Base-by-base conservation (phyloP, 2,888 invertebrate species). In the Andrena marginata region DNA sequence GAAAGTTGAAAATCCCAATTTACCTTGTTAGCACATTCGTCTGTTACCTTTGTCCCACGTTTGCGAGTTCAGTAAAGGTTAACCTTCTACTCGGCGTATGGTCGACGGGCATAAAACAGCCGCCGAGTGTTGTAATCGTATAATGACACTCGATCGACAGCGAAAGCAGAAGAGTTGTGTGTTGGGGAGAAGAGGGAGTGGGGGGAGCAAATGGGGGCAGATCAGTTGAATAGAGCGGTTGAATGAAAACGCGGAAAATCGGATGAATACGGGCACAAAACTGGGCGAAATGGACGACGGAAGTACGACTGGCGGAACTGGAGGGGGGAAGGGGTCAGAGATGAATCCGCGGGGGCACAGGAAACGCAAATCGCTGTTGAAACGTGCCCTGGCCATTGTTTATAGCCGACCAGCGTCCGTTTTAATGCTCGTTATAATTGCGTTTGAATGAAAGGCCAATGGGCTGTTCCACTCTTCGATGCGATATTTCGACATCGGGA, bases 391-490 rank as follows among this genome's bases (percentile, higher is more conserved):
- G 26, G 8, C 65, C 80, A 75, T 80, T 80, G 75, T 82, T 82
- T 75, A 71, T 82, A 42, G n/a, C 56, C 6, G 51, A 31, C 20
- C 13, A 29, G 69, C 64, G 33, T 74, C 80, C 82, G 80, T 75
- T 82, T 71, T 80, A 80, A 80, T 67, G 65, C 62, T 23, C 35
- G 65, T 63, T 64, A 82, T 80, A 80, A 82, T 82, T 80, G 67
- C 62, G 8, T 7, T 4, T 33, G 31, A 62, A 62, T 62, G 80
- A 62, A 80, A 70, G 65, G 80, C 80, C 80, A 13, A 74, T 69
- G 74, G 62, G 48, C 10, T 56, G 56, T 26, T 60, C 31, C 70
- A 71, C 60, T 70, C 74, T 80, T 82, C 63, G 69, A 77, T 74
- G 59, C 62, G 74, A 63, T 75, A 80, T 82, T 80, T 82, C 80